Percentiles rank a stretch among this genome's conserved stretches.
These are phyloP conservation scores for Geotrypetes seraphini DNA, from an alignment of 2,797 vertebrate genomes.

Conservation along the genomic window DNA sequence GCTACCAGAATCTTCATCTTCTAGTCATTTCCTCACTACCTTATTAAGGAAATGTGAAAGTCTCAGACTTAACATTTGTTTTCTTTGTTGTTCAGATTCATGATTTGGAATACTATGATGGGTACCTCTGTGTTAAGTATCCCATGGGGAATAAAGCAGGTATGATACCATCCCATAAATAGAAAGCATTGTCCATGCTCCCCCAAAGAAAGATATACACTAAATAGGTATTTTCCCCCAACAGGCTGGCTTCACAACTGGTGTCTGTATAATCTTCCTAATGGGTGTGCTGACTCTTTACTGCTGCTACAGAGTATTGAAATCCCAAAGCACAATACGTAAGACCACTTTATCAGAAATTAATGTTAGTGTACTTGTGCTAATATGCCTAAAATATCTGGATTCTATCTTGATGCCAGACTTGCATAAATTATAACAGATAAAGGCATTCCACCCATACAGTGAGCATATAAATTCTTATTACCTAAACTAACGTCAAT, in stretches of 20 bases:
- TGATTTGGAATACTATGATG: conserved; percentile 99
- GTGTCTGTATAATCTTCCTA: conserved; percentile 71
- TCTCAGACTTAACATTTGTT: not conserved
- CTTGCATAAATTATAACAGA: too few species aligned
- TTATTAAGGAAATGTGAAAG: not conserved
- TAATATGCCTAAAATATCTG: not conserved
- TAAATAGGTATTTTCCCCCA: conserved; percentile 8
- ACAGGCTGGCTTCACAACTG: conserved; percentile 89
- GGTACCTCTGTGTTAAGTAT: conserved; percentile 95
- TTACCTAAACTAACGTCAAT: too few species aligned
- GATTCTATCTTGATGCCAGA: too few species aligned
- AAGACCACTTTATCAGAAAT: conserved; percentile 39
- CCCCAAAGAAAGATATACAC: too few species aligned
- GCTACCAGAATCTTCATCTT: conserved; percentile 5
- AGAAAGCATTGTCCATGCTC: too few species aligned
- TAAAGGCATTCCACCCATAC: too few species aligned
- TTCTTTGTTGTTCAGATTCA: conserved; percentile 66
- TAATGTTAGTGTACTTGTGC: not conserved
- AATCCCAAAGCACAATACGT: conserved; percentile 80
- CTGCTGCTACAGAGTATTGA: conserved; percentile 85
- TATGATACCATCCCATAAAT: conserved; percentile 25
- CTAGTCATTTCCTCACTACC: not conserved
- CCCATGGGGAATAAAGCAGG: conserved; percentile 96
- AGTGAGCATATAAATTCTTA: too few species aligned
- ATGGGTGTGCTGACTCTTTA: conserved; percentile 86